These are phyloP conservation scores for Leuciscus idus DNA, from an alignment of 2,113 vertebrate genomes.

Conservation along the genomic window DNA sequence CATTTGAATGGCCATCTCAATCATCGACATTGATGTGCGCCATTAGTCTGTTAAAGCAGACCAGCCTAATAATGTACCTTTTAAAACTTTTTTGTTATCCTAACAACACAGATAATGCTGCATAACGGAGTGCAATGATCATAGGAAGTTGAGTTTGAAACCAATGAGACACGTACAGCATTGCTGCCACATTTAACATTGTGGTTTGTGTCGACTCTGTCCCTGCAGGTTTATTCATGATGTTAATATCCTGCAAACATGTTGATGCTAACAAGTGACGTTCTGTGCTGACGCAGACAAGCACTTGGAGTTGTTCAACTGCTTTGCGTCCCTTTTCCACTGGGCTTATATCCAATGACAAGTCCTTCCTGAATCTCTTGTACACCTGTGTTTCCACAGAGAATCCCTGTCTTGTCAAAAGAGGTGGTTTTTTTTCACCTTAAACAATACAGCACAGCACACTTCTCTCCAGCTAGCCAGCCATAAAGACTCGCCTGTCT, in stretches of 20 bases:
- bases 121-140: background rate
- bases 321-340: conserved; percentile 60
- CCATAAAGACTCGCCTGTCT: conserved; percentile 44
- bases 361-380: conserved; percentile 66
- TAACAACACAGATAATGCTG: background rate
- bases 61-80: background rate
- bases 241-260: conserved; percentile 59
- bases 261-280: conserved; percentile 22
- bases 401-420: conserved; percentile 66
- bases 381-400: conserved; percentile 67
- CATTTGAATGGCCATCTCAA: background rate
- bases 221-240: conserved; percentile 40
- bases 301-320: conserved; percentile 59
- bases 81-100: background rate
- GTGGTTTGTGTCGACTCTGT: conserved; percentile 20
- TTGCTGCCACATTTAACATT: conserved; percentile 45
- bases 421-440: conserved; percentile 40
- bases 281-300: background rate
- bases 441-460: conserved; percentile 57
- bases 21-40: background rate
- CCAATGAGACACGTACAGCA: conserved; percentile 27
- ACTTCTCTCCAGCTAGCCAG: conserved; percentile 56
- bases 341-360: conserved; percentile 72
- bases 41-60: background rate
- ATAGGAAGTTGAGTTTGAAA: conserved; percentile 14